phyloP scores from a whole-genome alignment of 2,888 invertebrate species.

The Hypsopygia costalis region DNA sequence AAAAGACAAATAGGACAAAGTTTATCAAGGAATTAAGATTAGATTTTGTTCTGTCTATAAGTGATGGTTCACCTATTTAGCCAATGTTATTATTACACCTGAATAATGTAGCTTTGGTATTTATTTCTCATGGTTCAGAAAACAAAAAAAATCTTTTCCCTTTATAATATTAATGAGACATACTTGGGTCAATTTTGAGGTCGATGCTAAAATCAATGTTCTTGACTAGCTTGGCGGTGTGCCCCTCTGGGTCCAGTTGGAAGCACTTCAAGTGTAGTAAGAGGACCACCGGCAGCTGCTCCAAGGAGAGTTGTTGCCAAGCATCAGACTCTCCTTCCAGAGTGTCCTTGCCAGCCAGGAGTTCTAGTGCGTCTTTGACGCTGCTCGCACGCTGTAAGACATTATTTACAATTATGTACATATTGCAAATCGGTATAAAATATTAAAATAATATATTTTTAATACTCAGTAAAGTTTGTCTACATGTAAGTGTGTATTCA shows the following conservation, averaged over 20 bases:
- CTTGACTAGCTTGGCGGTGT: conserved; percentile 95
- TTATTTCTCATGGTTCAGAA: no score
- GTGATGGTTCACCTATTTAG: no score
- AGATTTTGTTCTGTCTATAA: no score
- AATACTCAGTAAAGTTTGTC: conserved; percentile 36
- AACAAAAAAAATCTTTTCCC: no score
- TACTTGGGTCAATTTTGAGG: conserved; percentile 93
- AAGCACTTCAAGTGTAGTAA: conserved; percentile 97
- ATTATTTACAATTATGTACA: background rate
- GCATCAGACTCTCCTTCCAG: conserved; percentile 94
- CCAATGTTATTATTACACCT: no score
- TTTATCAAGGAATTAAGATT: no score
- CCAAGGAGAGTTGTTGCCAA: conserved; percentile 93
- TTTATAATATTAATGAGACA: conserved; percentile 71
- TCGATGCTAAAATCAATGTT: conserved; percentile 94
- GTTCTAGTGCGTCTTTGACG: conserved; percentile 93
- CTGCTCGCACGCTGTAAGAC: conserved; percentile 86
- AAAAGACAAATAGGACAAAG: no score
- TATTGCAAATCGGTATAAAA: background rate
- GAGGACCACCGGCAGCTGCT: conserved; percentile 93
- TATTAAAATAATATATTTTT: background rate
- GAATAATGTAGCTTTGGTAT: no score
- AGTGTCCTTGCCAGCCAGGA: conserved; percentile 90
- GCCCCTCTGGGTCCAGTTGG: conserved; percentile 92
- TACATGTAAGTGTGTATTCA: conserved; percentile 27